Evolutionary conservation across 1,140 invertebrate genomes (phyloP).

Genomic region (Drosophila tristis): DNA sequence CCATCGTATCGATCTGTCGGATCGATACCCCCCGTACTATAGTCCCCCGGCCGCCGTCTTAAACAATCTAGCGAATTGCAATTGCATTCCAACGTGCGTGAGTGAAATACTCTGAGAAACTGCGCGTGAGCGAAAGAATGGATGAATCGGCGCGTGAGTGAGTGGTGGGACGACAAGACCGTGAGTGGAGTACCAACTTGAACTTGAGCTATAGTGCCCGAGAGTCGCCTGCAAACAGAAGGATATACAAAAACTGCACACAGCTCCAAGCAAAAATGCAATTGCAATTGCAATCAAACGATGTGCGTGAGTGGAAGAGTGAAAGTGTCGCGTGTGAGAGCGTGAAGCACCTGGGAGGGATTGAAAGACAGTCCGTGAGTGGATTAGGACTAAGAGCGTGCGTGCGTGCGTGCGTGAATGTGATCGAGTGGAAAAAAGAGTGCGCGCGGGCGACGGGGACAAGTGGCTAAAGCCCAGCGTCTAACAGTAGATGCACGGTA

Average conservation of each 20-base stretch:
- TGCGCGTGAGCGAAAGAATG: constrained; percentile 4
- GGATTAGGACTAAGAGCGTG: background rate
- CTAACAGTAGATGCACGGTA: too few relatives aligned
- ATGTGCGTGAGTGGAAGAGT: background rate
- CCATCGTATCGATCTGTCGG: background rate
- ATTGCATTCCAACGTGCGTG: background rate
- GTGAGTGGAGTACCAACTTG: background rate
- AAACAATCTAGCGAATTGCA: background rate
- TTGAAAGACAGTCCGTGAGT: background rate
- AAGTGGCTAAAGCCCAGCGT: too few relatives aligned
- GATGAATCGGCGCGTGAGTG: background rate
- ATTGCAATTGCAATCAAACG: too few relatives aligned
- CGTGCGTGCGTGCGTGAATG: background rate
- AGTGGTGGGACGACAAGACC: background rate
- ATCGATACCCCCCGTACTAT: background rate
- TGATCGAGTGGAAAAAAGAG: background rate
- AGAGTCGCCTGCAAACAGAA: background rate
- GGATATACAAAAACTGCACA: background rate
- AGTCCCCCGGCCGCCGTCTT: background rate
- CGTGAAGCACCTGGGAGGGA: too few relatives aligned
- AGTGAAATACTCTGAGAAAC: background rate
- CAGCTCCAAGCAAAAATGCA: background rate
- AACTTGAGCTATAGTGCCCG: too few relatives aligned
- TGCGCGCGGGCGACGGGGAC: too few relatives aligned
- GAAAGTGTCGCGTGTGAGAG: background rate